These are phyloP conservation scores for Plebejus argus DNA, from an alignment of 2,888 invertebrate genomes.

Conservation along the genomic window DNA sequence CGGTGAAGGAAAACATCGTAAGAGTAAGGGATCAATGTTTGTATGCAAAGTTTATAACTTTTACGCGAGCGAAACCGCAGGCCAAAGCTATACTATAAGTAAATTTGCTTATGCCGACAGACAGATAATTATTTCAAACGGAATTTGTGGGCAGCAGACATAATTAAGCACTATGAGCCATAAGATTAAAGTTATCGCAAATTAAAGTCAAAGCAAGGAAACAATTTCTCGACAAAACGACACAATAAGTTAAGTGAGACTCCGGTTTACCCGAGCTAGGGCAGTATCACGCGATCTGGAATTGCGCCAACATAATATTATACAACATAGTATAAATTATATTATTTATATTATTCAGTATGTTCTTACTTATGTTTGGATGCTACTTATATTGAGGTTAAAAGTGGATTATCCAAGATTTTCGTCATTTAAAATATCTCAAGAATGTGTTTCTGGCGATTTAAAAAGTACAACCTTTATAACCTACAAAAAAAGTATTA, in stretches of 20 bases:
- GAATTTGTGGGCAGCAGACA: neutral
- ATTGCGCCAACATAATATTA: neutral
- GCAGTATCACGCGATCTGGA: slow-evolving; percentile 6
- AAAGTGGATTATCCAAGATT: too few species aligned
- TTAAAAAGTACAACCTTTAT: too few species aligned
- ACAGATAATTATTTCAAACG: neutral
- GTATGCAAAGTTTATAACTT: too few species aligned
- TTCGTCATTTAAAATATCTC: too few species aligned
- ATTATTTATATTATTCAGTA: neutral
- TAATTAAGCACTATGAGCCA: neutral
- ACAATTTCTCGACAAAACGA: slow-evolving; percentile 4
- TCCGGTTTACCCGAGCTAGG: neutral
- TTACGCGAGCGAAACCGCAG: too few species aligned
- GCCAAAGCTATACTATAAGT: too few species aligned
- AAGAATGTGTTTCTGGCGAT: too few species aligned
- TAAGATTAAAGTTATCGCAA: slow-evolving; percentile 24
- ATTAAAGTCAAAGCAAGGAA: slow-evolving; percentile 26
- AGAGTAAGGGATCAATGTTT: too few species aligned
- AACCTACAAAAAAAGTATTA: too few species aligned
- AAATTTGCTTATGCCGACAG: neutral
- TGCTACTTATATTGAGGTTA: too few species aligned
- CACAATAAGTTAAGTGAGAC: slow-evolving; percentile 12
- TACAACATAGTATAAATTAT: neutral
- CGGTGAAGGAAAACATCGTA: too few species aligned
- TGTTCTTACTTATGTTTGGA: neutral